phyloP scores from a whole-genome alignment of 2,888 invertebrate species.

The Thecophora atra region DNA sequence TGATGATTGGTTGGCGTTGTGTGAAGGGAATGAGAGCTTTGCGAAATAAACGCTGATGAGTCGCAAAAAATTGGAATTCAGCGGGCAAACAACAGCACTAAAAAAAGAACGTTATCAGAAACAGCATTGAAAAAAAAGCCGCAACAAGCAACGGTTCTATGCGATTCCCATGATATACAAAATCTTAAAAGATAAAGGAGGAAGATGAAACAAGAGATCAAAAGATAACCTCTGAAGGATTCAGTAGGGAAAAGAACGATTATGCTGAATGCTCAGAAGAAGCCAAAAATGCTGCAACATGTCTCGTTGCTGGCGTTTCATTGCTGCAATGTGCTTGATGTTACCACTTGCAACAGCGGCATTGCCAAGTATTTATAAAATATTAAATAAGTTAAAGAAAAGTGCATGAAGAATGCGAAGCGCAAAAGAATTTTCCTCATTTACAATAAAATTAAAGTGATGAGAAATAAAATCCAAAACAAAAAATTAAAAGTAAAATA shows the following conservation, averaged over 20 bases:
- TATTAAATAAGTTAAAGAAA: slow-evolving; percentile 26
- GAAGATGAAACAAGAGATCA: too few species aligned
- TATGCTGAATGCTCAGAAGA: neutral
- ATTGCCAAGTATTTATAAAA: slow-evolving; percentile 29
- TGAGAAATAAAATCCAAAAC: neutral
- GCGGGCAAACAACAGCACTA: neutral
- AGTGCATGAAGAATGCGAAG: neutral
- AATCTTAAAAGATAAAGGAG: too few species aligned
- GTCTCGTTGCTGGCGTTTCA: neutral
- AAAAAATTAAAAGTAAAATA: neutral
- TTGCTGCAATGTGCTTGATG: slow-evolving; percentile 6
- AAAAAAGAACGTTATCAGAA: too few species aligned
- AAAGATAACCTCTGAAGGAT: too few species aligned
- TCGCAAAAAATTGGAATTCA: neutral
- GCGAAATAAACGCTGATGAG: neutral
- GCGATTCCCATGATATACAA: too few species aligned
- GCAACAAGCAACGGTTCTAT: too few species aligned
- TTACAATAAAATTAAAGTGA: neutral
- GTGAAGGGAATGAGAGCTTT: too few species aligned
- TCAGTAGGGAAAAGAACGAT: too few species aligned
- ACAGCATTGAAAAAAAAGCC: too few species aligned
- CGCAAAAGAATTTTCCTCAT: neutral
- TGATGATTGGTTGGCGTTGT: neutral
- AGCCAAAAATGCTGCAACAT: slow-evolving; percentile 10
- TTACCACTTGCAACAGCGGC: neutral